Evolutionary conservation across 2,888 invertebrate genomes (phyloP).

Genomic region (Penaeus monodon): DNA sequence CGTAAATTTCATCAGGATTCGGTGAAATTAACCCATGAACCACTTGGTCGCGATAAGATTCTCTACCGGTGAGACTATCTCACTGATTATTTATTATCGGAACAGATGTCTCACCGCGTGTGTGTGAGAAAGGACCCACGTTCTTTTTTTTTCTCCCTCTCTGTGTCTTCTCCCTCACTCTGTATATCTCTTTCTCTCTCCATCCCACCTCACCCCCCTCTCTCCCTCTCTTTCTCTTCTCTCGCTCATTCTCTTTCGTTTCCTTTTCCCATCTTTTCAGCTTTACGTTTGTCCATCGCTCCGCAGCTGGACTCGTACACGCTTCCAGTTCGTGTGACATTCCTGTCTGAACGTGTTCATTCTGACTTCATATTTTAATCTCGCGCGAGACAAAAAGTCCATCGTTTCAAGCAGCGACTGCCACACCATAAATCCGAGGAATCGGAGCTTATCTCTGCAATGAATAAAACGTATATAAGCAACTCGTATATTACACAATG

Average conservation of each 20-base stretch:
- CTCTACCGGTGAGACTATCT: constrained; percentile 46
- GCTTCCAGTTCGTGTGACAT: constrained; percentile 57
- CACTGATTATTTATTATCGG: constrained; percentile 37
- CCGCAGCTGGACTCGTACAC: constrained; percentile 51
- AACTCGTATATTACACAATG: not conserved
- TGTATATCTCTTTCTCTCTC: not conserved
- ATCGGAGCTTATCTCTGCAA: constrained; percentile 3
- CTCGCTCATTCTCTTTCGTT: constrained; percentile 29
- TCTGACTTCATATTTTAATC: not conserved
- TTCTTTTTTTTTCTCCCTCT: constrained; percentile 23
- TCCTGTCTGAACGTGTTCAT: constrained; percentile 30
- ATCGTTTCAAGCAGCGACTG: not conserved
- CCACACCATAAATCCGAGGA: not conserved
- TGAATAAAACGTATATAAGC: no score
- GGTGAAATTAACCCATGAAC: constrained; percentile 55
- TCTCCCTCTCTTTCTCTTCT: constrained; percentile 16
- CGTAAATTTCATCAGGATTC: constrained; percentile 43
- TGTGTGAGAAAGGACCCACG: constrained; percentile 11
- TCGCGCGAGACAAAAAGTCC: not conserved
- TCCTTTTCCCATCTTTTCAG: constrained; percentile 47
- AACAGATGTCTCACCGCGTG: constrained; percentile 41
- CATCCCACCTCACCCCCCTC: not conserved
- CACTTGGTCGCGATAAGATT: constrained; percentile 47
- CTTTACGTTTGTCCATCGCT: constrained; percentile 34
- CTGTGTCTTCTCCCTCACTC: not conserved